Base-by-base conservation (phyloP, 2,888 invertebrate species). In the Antitype chi region DNA sequence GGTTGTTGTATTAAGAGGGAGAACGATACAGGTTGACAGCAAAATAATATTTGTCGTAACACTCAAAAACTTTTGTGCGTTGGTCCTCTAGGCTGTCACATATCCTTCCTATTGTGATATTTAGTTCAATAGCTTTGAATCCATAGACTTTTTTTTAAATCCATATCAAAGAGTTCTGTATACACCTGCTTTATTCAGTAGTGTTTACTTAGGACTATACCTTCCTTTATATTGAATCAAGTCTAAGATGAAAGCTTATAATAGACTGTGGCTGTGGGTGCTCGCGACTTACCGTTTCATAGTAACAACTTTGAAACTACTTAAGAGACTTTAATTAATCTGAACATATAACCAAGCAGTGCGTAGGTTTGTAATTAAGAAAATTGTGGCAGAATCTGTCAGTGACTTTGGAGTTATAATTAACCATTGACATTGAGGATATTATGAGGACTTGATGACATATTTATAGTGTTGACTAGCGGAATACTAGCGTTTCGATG, bases 1-100 rank as follows among this genome's bases (percentile, higher is more conserved):
- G 0, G 0, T 9, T 9, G 32, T 55, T 0, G 0, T 0, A n/a
- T 82, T 85, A 87, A 81, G 60, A 28, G 11, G 15, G 8, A 47
- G 0, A 8, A 7, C 47, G 0, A 20, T 15, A 6, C 4, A 74
- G 17, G 38, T 49, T 23, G 53, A 43, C 32, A 32, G 85, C 15
- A 87, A 74, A 55, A 52, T 67, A 84, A 90, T 73, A 28, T 83
- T 91, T 92, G 94, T 91, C 80, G 82, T 83, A 84, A 90, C 89
- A 91, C 94, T 94, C 93, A 91, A 93, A 94, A 95, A 94, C 94
- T 93, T 93, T 96, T 96, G 94, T 96, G 89, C 87, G 85, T 88
- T 90, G 89, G 95, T 95, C 93, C 96, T 96, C 94, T 94, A 94
- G 94, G 92, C 93, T 96, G 96, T 96, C 96, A 96, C 95, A 96